Evolutionary conservation across 2,113 vertebrate species (phyloP).

Genomic region (Tinamus guttatus): DNA sequence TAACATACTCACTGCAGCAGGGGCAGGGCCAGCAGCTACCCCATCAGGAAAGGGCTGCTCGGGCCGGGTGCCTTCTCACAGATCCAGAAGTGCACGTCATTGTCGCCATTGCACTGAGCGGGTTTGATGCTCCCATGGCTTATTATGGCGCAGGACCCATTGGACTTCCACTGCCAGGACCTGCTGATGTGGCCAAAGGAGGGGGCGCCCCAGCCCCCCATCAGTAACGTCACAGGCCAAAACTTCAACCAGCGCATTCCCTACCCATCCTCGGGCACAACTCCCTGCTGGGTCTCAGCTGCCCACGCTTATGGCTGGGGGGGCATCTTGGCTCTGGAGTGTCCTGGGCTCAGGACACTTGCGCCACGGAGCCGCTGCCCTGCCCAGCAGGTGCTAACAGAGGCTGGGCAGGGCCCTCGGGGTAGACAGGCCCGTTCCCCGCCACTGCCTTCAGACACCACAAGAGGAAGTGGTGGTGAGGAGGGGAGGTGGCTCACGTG

Average conservation of each 20-base stretch:
- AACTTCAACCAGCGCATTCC: not conserved
- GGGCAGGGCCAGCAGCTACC: not conserved
- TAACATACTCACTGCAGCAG: not conserved
- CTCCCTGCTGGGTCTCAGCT: not conserved
- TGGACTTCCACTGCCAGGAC: not conserved
- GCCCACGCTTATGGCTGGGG: accelerated
- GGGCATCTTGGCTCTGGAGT: accelerated
- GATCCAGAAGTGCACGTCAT: conserved; percentile 29
- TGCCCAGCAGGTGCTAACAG: not conserved
- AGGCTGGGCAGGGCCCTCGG: not conserved
- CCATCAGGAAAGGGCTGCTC: accelerated
- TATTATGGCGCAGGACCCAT: conserved; percentile 56
- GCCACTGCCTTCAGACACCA: conserved; percentile 20
- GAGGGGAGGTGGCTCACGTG: not conserved
- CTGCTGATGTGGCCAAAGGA: not conserved
- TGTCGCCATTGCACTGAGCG: not conserved
- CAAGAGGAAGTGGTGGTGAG: not conserved
- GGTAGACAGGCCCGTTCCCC: not conserved
- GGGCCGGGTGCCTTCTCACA: conserved; percentile 38
- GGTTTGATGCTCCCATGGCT: conserved; percentile 53
- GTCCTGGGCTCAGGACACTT: accelerated
- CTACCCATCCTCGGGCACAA: not conserved
- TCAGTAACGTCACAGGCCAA: not conserved
- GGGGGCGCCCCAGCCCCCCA: not conserved
- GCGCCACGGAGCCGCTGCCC: no score